Evolutionary conservation across 2,797 vertebrate genomes (phyloP), one percentile per base, ranked within the genome.

Genomic region (Neopelma chrysocephalum): DNA sequence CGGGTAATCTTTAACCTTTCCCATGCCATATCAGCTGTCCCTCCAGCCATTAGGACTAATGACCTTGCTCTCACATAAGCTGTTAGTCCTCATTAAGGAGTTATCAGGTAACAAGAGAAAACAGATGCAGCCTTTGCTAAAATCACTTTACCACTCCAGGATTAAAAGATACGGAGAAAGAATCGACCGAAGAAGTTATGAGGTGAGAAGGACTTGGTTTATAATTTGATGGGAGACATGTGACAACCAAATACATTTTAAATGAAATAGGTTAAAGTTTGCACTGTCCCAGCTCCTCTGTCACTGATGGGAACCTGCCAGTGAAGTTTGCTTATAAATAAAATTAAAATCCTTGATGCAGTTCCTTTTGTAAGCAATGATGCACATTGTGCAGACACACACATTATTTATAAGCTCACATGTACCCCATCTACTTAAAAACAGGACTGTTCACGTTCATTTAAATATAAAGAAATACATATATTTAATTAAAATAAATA

Each of bases 21-120:
- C 97, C 96, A 93, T 92, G 97, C 95, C 95, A 11, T 97, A 97
- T 98, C 97, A 96, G 96, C 94, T 98, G 97, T 97, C 96, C 89
- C 94, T 91, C 73, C 57, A 61, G 94, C 98, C 98, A 98, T 98
- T 98, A 98, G 97, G 94, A 95, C 98, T 98, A 99, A 99, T 98
- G 97, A 98, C 92, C 96, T 95, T 98, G 97, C 97, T 98, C 98
- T 98, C 98, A 98, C 98, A 97, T 98, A 98, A 98, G 98, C 98
- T 98, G 98, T 98, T 98, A 97, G 97, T 94, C 96, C 97, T 99
- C 98, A 98, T 98, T 98, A 98, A 98, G 98, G 96, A 97, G 97
- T 98, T 98, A 98, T 98, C 97, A 97, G 95, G 98, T 97, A 98
- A 98, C 97, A 95, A 96, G 98, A 98, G 97, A 98, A 98, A 98